These are phyloP conservation scores for Drosophila cyrtoloma DNA, from an alignment of 2,888 invertebrate genomes.

Conservation along the genomic window DNA sequence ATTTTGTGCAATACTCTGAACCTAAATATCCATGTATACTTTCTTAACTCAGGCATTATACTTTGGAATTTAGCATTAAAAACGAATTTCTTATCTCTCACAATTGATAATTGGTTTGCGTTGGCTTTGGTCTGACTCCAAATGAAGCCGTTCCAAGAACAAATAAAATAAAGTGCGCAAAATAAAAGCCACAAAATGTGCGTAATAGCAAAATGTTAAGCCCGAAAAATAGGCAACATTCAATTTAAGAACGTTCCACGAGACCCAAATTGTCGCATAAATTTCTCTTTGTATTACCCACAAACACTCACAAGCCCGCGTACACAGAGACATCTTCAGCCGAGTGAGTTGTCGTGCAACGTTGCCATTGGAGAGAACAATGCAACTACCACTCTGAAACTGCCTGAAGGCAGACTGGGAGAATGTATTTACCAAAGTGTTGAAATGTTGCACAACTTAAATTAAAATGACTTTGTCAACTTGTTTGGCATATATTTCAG, in stretches of 20 bases:
- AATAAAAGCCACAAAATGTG: slow-evolving; percentile 40
- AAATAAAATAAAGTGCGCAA: slow-evolving; percentile 43
- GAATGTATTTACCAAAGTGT: slow-evolving; percentile 75
- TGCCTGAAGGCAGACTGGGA: slow-evolving; percentile 55
- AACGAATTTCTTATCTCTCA: not conserved
- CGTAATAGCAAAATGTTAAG: slow-evolving; percentile 10
- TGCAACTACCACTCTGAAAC: slow-evolving; percentile 31
- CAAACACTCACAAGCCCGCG: not conserved
- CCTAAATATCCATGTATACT: not conserved
- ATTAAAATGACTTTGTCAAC: slow-evolving; percentile 80
- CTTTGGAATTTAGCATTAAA: not conserved
- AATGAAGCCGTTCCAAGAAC: slow-evolving; percentile 22
- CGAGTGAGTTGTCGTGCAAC: slow-evolving; percentile 19
- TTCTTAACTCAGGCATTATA: not conserved
- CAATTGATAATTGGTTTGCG: slow-evolving; percentile 10
- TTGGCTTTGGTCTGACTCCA: slow-evolving; percentile 5
- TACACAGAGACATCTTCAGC: slow-evolving; percentile 2
- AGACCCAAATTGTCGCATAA: slow-evolving; percentile 33
- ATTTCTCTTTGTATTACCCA: slow-evolving; percentile 6
- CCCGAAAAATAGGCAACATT: slow-evolving; percentile 42
- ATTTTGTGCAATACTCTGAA: not conserved
- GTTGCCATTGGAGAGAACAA: slow-evolving; percentile 17
- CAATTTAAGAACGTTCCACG: slow-evolving; percentile 41
- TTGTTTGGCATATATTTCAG: slow-evolving; percentile 34
- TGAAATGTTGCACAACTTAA: slow-evolving; percentile 81